Evolutionary conservation across 2,888 invertebrate species (phyloP), one percentile per base, ranked within the genome.

Genomic region (Synergus gifuensis): DNA sequence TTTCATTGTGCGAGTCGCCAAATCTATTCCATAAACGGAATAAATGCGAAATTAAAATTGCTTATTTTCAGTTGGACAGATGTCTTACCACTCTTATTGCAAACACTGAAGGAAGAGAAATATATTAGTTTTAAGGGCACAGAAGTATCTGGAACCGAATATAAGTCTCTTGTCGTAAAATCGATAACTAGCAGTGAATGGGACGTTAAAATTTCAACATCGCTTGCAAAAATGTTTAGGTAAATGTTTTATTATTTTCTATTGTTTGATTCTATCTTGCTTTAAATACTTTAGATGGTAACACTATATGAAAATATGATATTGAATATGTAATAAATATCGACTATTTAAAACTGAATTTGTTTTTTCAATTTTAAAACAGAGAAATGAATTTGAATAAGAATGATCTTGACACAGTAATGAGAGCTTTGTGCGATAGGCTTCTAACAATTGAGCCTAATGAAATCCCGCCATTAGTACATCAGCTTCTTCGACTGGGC

Each of bases 151-250:
- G 94, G 94, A 12, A 86, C 85, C 1, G 95, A 95, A 83, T 96
- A 94, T 86, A 95, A 95, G 89, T 93, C 93, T 16, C 93, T 94
- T 85, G 93, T 95, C 67, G 92, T 96, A 1, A 93, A 93, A 83
- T 93, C 94, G 0, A 91, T 96, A 18, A 95, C 95, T 85, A 94
- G 94, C 88, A 93, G 93, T 79, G 90, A 93, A 12, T 96, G 95
- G 95, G 93, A 93, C 11, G 92, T 94, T 40, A 91, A 92, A 76
- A 94, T 95, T 86, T 89, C 95, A 78, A 94, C 95, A n/a, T 93
- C 95, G 40, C 90, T 96, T 1, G 93, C 95, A 77, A 93, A 94
- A 84, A 95, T 96, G 95, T 96, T 96, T 89, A 94, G 93, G 96
- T 96, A 90, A 90, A 60, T 69, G 44, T 54, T 16, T 67, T 76